These are phyloP conservation scores for Tenualosa thibaudeaui DNA, from an alignment of 2,797 vertebrate genomes.

Conservation along the genomic window DNA sequence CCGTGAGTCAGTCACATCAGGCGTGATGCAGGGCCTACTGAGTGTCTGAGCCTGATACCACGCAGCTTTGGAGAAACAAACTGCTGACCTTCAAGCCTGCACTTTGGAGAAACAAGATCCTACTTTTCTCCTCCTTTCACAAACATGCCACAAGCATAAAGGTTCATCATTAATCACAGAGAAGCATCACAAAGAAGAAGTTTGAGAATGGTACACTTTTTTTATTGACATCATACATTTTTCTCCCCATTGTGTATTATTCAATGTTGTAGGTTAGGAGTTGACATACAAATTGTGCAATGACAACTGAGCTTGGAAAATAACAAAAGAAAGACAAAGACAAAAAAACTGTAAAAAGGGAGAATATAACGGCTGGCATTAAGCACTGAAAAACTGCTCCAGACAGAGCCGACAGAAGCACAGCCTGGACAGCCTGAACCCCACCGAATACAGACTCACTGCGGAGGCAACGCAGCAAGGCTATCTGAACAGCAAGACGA, in stretches of 20 bases:
- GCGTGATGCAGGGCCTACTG: not conserved
- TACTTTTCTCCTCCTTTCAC: not conserved
- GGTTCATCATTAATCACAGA: not conserved
- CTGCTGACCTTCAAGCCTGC: too few relatives aligned
- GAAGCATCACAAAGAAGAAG: not conserved
- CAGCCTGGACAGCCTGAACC: not conserved
- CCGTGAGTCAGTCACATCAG: not conserved
- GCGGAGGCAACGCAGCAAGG: not conserved
- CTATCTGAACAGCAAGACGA: not conserved
- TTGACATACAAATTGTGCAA: conserved; percentile 19
- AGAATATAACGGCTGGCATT: not conserved
- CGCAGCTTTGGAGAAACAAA: not conserved
- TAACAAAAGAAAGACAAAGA: not conserved
- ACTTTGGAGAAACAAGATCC: too few relatives aligned
- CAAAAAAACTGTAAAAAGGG: not conserved
- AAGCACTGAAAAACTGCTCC: not conserved
- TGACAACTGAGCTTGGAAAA: conserved; percentile 10
- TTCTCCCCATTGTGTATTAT: not conserved
- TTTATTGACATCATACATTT: conserved; percentile 6
- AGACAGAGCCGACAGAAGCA: not conserved
- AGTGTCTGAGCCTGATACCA: not conserved
- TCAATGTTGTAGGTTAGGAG: not conserved
- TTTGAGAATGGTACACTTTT: not conserved
- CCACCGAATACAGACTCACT: not conserved
- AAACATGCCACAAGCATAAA: not conserved